Base-by-base conservation (phyloP, 2,888 invertebrate species). In the Cheiracanthium punctorium region DNA sequence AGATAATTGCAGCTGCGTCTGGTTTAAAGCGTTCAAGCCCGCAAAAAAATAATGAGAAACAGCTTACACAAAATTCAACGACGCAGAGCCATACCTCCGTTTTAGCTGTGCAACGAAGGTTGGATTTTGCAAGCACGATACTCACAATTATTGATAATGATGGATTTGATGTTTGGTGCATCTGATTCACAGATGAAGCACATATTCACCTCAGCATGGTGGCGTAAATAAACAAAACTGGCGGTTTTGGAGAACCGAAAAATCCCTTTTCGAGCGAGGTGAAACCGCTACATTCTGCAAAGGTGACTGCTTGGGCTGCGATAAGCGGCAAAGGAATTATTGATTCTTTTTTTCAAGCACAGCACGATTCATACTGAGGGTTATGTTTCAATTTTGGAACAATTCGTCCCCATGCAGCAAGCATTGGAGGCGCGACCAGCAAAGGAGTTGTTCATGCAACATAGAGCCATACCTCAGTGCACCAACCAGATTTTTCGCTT, bases 391-490 rank as follows among this genome's bases (percentile, higher is more conserved):
- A 2, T 52, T 73, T 73, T 30, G 52, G 0, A 73, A 73, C 73
- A 52, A 52, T 73, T 73, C 48, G 73, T 48, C 10, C 48, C 48
- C 58, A 52, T 43, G 24, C 73, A 52, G 29, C 37, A 0, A 20
- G 58, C 17, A 43, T 52, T 29, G 32, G 52, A 30, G 30, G 69
- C 24, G 4, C n/a, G 69, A 29, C 69, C 30, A 29, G 69, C 8
- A 5, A 69, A 10, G 12, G 41, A 72, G 12, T 72, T 41, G 71
- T 24, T 72, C 29, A 72, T 43, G 71, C 71, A 72, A 41, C 1
- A 72, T 72, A 43, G 29, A 20, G 71, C 71, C 41, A 48, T 32
- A 75, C 75, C 64, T 20, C 64, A 75, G 29, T 0, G 64, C 75
- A 75, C 30, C 20, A 5, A 58, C 10, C 30, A 58, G 5, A 64